Conservation (phyloP, 2,113 vertebrate species). For the Phylloscopus whistleri region DNA sequence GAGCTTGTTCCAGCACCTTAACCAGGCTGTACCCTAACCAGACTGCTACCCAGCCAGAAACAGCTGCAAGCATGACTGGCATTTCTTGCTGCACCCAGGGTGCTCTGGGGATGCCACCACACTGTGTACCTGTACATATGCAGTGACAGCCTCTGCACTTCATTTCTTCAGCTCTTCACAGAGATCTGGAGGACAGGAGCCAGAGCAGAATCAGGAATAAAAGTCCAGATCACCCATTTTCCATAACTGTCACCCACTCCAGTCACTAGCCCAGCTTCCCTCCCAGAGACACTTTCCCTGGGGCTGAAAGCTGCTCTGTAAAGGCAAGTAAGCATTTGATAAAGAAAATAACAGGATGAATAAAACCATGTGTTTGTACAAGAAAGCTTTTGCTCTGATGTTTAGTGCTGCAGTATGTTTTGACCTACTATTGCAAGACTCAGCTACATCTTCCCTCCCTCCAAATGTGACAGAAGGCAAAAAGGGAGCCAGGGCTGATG, state of each 20-base stretch:
- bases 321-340: slow-evolving; percentile 4
- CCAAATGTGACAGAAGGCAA: slow-evolving; percentile 50
- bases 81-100: neutral
- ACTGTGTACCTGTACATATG: fast-evolving
- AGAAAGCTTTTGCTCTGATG: slow-evolving; percentile 54
- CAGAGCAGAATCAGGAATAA: neutral
- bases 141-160: neutral
- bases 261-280: neutral
- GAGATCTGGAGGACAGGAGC: neutral
- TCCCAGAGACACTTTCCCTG: neutral
- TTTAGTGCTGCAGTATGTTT: slow-evolving; percentile 42
- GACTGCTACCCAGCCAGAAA: neutral
- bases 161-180: neutral
- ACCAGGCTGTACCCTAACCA: neutral
- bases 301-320: neutral
- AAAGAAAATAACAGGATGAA: slow-evolving; percentile 51
- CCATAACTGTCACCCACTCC: neutral
- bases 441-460: slow-evolving; percentile 52
- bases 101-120: neutral
- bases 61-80: neutral
- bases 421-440: slow-evolving; percentile 64
- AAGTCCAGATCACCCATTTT: neutral
- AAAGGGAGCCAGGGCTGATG: neutral
- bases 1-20: neutral
- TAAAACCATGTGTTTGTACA: slow-evolving; percentile 42